A percentile compares a stretch with the other conserved stretches of the same genome.
Evolutionary conservation across 2,797 vertebrate species (phyloP).

Genomic region (Galago senegalensis): DNA sequence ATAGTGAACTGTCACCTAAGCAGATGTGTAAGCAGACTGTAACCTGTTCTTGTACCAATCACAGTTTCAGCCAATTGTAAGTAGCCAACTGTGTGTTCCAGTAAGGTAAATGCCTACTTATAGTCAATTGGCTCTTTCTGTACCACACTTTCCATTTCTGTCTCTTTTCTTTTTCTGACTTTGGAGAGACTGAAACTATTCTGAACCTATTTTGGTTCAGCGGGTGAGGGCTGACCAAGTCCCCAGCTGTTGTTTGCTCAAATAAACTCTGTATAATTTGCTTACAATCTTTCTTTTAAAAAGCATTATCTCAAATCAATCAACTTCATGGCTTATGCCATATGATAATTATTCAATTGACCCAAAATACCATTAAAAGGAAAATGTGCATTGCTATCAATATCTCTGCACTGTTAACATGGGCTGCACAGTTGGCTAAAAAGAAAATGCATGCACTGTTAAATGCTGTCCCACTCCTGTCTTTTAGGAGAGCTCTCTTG

Average conservation of each 20-base stretch:
- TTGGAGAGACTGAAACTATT: neutral
- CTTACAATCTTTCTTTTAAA: neutral
- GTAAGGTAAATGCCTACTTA: neutral
- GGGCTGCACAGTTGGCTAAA: neutral
- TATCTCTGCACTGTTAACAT: neutral
- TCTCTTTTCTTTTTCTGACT: neutral
- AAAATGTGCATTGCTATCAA: slow-evolving; percentile 23
- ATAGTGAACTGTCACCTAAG: neutral
- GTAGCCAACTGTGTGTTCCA: neutral
- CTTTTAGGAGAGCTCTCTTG: neutral
- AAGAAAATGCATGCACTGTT: neutral
- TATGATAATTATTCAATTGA: slow-evolving; percentile 58
- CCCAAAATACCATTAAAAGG: slow-evolving; percentile 63
- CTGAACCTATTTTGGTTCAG: neutral
- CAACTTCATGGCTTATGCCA: slow-evolving; percentile 36
- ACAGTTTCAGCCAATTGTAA: neutral
- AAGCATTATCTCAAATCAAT: neutral
- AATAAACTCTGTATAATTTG: neutral
- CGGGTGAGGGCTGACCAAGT: neutral
- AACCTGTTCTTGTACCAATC: neutral
- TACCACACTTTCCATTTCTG: neutral
- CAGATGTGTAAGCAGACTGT: neutral
- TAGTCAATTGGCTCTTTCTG: neutral
- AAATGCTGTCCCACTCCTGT: neutral
- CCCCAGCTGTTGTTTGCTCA: neutral